Conservation (phyloP, 2,888 invertebrate genomes). For the Notodonta ziczac region DNA sequence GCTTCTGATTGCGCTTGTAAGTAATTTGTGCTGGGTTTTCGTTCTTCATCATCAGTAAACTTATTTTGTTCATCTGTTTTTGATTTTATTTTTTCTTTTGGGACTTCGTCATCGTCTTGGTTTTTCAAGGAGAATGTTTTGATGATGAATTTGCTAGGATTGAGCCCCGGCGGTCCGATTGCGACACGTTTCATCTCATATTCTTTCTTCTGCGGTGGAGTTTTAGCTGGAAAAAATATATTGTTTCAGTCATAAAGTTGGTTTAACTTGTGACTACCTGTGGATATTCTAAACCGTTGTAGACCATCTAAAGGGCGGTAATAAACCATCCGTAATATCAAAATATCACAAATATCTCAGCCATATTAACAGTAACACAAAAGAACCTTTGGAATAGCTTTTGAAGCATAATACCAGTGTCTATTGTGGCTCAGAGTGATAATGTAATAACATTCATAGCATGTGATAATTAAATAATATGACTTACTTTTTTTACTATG, state of each 20-base stretch:
- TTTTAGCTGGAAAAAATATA: slow-evolving; percentile 14
- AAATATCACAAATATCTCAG: too few relatives aligned
- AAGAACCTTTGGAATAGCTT: too few relatives aligned
- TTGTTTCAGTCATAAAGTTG: neutral
- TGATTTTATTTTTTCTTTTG: neutral
- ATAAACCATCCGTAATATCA: neutral
- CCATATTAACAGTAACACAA: too few relatives aligned
- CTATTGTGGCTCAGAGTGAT: too few relatives aligned
- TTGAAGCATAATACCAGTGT: too few relatives aligned
- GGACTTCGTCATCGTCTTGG: neutral
- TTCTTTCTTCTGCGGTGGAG: neutral
- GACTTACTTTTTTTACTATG: neutral
- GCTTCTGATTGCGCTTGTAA: too few relatives aligned
- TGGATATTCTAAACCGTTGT: too few relatives aligned
- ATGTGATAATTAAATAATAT: too few relatives aligned
- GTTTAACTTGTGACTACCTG: too few relatives aligned
- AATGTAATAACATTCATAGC: too few relatives aligned
- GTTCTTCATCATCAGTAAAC: neutral
- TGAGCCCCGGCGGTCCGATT: slow-evolving; percentile 51
- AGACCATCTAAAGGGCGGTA: too few relatives aligned
- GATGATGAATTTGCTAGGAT: slow-evolving; percentile 18
- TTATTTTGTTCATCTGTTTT: neutral
- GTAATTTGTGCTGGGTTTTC: neutral
- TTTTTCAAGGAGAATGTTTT: slow-evolving; percentile 29
- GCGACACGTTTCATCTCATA: slow-evolving; percentile 22